Percentiles rank a stretch among this genome's conserved stretches.
phyloP scores from a whole-genome alignment of 1,140 invertebrate genomes.

The Drusus annulatus region DNA sequence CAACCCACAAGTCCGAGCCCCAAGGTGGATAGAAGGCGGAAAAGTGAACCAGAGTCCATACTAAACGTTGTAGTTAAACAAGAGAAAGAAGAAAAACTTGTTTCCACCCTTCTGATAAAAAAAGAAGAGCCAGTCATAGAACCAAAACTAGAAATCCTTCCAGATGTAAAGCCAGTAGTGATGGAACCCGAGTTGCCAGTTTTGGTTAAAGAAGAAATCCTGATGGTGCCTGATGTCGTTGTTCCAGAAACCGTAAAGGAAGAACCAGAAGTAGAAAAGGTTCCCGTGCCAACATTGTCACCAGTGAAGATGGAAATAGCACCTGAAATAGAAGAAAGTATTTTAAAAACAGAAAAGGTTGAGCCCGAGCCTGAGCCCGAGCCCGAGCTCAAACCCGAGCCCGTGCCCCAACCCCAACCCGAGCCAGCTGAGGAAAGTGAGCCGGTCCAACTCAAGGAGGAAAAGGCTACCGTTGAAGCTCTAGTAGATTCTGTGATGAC shows the following conservation, averaged over 20 bases:
- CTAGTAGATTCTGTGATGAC: no score
- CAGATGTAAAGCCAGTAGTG: slow-evolving; percentile 47
- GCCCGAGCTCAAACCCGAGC: not conserved
- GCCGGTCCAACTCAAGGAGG: not conserved
- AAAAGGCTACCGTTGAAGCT: no score
- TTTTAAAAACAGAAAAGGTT: not conserved
- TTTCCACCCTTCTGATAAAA: slow-evolving; percentile 6
- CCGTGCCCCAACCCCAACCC: not conserved
- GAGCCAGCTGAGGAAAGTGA: not conserved
- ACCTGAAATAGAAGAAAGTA: not conserved
- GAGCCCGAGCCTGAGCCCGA: not conserved
- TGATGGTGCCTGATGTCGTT: slow-evolving; percentile 50
- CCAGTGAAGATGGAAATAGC: slow-evolving; percentile 5
- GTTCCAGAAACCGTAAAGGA: slow-evolving; percentile 58
- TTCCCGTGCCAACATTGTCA: slow-evolving; percentile 8
- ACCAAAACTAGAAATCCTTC: slow-evolving; percentile 37
- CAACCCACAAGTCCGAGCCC: not conserved
- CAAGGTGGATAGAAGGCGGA: slow-evolving; percentile 35
- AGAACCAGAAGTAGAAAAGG: slow-evolving; percentile 57
- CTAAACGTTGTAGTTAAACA: slow-evolving; percentile 46
- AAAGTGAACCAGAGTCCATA: slow-evolving; percentile 64
- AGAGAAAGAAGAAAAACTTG: slow-evolving; percentile 39
- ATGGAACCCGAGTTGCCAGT: slow-evolving; percentile 11
- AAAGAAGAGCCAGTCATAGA: slow-evolving; percentile 32
- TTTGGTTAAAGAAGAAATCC: slow-evolving; percentile 10